Evolutionary conservation across 2,797 vertebrate genomes (phyloP).

Genomic region (Antrozous pallidus): DNA sequence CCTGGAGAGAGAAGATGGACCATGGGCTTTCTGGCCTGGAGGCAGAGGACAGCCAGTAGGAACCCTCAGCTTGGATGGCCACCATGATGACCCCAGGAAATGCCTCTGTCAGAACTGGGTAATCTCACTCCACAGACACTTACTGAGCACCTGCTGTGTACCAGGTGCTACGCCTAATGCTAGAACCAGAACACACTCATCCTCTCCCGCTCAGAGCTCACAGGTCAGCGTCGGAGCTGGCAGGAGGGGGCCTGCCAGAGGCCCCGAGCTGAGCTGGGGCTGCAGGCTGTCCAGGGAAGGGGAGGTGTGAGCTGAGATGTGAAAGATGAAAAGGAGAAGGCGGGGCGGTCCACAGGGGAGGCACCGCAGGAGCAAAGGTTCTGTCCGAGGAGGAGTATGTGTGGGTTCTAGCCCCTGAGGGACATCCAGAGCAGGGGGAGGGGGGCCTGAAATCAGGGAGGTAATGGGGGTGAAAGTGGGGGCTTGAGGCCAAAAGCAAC

Average conservation of each 20-base stretch:
- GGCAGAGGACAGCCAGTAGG: not conserved
- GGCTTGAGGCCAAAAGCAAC: not conserved
- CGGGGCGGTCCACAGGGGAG: rapidly evolving
- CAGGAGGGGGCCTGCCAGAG: not conserved
- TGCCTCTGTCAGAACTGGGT: not conserved
- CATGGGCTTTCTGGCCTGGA: not conserved
- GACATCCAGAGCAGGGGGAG: not conserved
- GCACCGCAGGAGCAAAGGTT: not conserved
- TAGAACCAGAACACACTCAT: not conserved
- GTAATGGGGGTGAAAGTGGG: too few relatives aligned
- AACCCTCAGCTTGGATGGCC: not conserved
- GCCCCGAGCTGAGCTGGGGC: not conserved
- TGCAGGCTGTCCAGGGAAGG: not conserved
- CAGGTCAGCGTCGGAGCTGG: not conserved
- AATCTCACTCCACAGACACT: not conserved
- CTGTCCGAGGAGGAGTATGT: not conserved
- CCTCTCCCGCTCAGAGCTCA: not conserved
- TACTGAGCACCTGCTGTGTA: not conserved
- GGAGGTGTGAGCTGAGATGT: not conserved
- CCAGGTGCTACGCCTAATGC: not conserved
- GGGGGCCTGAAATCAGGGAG: not conserved
- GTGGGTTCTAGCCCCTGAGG: not conserved
- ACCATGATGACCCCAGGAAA: not conserved
- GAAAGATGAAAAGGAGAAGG: not conserved
- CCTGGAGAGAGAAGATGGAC: not conserved